Evolutionary conservation across 2,797 vertebrate genomes (phyloP), one percentile per base, ranked within the genome.

Genomic region (Tokudaia tokunoshimensis): DNA sequence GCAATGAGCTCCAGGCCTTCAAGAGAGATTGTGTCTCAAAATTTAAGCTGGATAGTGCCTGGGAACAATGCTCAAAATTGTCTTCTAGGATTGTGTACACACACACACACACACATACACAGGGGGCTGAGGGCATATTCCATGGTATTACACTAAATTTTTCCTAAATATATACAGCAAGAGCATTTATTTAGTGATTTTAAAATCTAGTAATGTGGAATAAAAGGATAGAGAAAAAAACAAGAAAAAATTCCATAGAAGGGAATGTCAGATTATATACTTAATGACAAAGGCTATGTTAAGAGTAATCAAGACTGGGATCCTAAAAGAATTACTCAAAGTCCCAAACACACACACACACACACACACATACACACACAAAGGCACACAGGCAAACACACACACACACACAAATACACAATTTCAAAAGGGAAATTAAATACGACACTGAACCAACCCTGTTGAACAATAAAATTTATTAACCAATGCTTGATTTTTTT

Each of bases 351-450:
- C 34, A 79, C 11, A 78, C 41, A 44, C 72, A 50, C 47, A 52
- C 15, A 55, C 31, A 57, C 76, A 79, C 31, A 34, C 50, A 57
- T 7, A 34, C 26, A n/a, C 76, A 55, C 47, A 55, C 76, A 55
- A 17, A 57, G n/a, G n/a, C n/a, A n/a, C n/a, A n/a, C n/a, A n/a
- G n/a, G n/a, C n/a, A n/a, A n/a, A 57, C 76, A 79, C 31, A 34
- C 50, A 57, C 15, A 34, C 26, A n/a, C 76, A 55, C 47, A 55
- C 76, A 55, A 17, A 57, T 7, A 79, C 78, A 80, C n/a, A 41
- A 93, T 84, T 92, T 89, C 81, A 94, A 92, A 95, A 70, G 44
- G 29, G 20, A 94, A 83, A 85, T 76, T 83, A 82, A 95, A 92
- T 34, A 75, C 63, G 93, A 93, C 86, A 83, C 41, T 81, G 26